Conservation (phyloP, 2,113 vertebrate genomes). For the Indicator maculatus region DNA sequence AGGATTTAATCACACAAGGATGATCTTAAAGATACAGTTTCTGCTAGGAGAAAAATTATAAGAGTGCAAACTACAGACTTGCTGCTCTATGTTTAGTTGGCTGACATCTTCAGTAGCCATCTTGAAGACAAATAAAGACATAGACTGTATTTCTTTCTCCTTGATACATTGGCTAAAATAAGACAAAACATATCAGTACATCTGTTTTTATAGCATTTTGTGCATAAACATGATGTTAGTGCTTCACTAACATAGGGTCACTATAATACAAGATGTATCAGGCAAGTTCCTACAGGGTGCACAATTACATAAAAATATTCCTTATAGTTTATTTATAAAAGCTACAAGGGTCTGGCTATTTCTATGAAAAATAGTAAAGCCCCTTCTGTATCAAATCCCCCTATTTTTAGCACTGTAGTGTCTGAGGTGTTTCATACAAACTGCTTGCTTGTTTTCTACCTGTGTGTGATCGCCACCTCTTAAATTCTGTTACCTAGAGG, state of each 20-base stretch:
- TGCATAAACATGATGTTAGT: neutral
- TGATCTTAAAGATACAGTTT: neutral
- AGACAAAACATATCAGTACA: neutral
- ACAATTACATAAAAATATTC: neutral
- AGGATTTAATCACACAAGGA: neutral
- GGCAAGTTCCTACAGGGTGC: neutral
- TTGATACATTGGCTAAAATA: neutral
- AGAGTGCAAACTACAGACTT: neutral
- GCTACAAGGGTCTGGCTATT: neutral
- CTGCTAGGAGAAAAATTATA: neutral
- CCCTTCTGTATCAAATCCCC: neutral
- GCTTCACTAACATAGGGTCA: neutral
- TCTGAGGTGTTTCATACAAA: neutral
- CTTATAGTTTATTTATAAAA: neutral
- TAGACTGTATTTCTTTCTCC: neutral
- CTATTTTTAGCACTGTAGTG: neutral
- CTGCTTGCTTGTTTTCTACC: neutral
- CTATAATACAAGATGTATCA: neutral
- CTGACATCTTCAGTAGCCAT: neutral
- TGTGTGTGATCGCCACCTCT: neutral
- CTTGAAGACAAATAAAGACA: neutral
- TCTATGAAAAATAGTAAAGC: neutral
- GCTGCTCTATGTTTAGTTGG: neutral
- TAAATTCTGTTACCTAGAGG: neutral
- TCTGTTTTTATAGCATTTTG: neutral